Evolutionary conservation across 2,113 vertebrate genomes (phyloP).

Genomic region (Microtus montanus): DNA sequence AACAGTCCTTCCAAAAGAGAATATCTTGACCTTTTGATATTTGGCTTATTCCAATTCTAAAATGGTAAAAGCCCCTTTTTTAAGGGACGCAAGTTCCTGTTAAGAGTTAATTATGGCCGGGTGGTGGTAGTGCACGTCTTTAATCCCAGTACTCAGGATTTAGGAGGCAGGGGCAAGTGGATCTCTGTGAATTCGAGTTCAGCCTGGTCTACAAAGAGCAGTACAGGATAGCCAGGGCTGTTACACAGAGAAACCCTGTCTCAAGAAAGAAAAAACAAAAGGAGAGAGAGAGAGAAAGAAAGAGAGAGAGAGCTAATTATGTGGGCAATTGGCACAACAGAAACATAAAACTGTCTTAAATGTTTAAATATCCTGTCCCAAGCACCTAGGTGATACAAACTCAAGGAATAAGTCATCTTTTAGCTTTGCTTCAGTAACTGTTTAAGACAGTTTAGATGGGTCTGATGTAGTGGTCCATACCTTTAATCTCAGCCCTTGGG

Average conservation of each 20-base stretch:
- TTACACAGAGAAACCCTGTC: not conserved
- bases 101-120: slow-evolving; percentile 2
- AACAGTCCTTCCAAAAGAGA: not conserved
- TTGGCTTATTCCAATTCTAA: slow-evolving; percentile 14
- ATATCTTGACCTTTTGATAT: slow-evolving; percentile 1
- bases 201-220: not conserved
- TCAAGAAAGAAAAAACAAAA: not conserved
- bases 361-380: slow-evolving; percentile 52
- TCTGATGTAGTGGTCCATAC: not conserved
- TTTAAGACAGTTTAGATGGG: slow-evolving; percentile 30
- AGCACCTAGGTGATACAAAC: slow-evolving; percentile 14
- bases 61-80: not conserved
- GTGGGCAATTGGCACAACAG: not conserved
- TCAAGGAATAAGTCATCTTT: slow-evolving; percentile 30
- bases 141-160: not conserved
- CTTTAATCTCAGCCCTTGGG: not conserved
- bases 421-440: slow-evolving; percentile 30
- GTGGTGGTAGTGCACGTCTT: not conserved
- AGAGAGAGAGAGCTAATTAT: not conserved
- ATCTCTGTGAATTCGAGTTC: not conserved
- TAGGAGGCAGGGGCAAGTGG: not conserved
- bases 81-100: not conserved
- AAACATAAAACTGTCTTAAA: slow-evolving; percentile 65
- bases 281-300: too few relatives aligned
- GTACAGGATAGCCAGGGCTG: not conserved